Evolutionary conservation across 2,888 invertebrate species (phyloP).

Genomic region (Macaria notata): DNA sequence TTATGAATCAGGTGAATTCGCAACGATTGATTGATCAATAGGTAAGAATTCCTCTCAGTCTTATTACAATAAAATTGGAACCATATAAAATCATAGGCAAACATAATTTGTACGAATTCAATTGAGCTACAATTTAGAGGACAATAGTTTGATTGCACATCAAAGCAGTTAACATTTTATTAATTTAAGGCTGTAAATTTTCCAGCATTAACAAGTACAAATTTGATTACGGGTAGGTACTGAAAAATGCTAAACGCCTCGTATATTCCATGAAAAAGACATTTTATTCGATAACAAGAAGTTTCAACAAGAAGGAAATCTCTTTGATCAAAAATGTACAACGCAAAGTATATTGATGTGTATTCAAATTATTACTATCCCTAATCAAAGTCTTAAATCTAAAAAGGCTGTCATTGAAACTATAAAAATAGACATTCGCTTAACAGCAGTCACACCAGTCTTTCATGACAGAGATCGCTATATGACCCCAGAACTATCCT

Average conservation of each 20-base stretch:
- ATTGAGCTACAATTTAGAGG: slow-evolving; percentile 43
- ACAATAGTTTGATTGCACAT: background rate
- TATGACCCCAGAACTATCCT: slow-evolving; percentile 43
- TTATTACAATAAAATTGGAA: slow-evolving; percentile 35
- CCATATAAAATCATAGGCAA: slow-evolving; percentile 24
- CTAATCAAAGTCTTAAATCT: slow-evolving; percentile 6
- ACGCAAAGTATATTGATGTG: background rate
- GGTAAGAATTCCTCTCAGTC: slow-evolving; percentile 31
- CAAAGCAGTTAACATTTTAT: background rate
- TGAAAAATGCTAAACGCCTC: no score
- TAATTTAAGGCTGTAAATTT: no score
- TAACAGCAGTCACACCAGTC: slow-evolving; percentile 46
- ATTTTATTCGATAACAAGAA: no score
- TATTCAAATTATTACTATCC: background rate
- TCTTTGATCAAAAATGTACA: no score
- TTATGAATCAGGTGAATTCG: slow-evolving; percentile 26
- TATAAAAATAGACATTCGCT: slow-evolving; percentile 23
- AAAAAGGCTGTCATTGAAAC: slow-evolving; percentile 32
- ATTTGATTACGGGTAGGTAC: no score
- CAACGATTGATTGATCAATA: slow-evolving; percentile 29
- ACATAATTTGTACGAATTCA: slow-evolving; percentile 54
- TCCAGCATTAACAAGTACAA: no score
- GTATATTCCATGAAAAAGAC: no score
- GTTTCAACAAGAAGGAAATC: no score
- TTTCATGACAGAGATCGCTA: slow-evolving; percentile 48